A percentile compares a stretch with the other conserved stretches of the same genome.
Evolutionary conservation across 2,888 invertebrate genomes (phyloP).

Genomic region (Helleia helle): DNA sequence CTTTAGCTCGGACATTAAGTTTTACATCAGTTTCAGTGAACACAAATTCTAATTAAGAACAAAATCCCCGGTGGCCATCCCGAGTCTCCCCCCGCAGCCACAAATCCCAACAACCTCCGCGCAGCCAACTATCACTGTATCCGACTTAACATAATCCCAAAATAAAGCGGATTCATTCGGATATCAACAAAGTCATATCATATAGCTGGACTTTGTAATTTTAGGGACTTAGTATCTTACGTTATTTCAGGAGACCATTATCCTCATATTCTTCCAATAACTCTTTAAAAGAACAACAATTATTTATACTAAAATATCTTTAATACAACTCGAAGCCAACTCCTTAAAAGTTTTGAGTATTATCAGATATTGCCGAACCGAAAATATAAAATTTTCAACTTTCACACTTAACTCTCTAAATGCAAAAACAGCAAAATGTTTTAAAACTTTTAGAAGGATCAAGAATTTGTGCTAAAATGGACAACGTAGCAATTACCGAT

Average conservation of each 20-base stretch:
- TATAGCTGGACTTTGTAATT: too few relatives aligned
- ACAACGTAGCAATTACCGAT: slow-evolving; percentile 63
- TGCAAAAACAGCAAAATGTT: slow-evolving; percentile 24
- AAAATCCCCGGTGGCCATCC: slow-evolving; percentile 16
- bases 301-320: too few relatives aligned
- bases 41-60: slow-evolving; percentile 18
- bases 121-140: slow-evolving; percentile 13
- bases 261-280: not conserved
- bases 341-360: not conserved
- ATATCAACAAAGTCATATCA: too few relatives aligned
- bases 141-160: slow-evolving; percentile 17
- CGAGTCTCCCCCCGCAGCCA: slow-evolving; percentile 15
- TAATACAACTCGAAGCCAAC: too few relatives aligned
- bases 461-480: slow-evolving; percentile 42
- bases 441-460: slow-evolving; percentile 41
- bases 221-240: too few relatives aligned
- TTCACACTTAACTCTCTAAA: slow-evolving; percentile 18
- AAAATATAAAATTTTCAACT: slow-evolving; percentile 1
- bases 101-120: slow-evolving; percentile 17
- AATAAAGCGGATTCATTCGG: slow-evolving; percentile 16
- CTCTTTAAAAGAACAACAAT: not conserved
- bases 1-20: not conserved
- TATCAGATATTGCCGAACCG: not conserved
- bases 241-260: too few relatives aligned
- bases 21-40: slow-evolving; percentile 8